These are phyloP conservation scores for Cephalopterus ornatus DNA, from an alignment of 2,113 vertebrate species.

Conservation along the genomic window DNA sequence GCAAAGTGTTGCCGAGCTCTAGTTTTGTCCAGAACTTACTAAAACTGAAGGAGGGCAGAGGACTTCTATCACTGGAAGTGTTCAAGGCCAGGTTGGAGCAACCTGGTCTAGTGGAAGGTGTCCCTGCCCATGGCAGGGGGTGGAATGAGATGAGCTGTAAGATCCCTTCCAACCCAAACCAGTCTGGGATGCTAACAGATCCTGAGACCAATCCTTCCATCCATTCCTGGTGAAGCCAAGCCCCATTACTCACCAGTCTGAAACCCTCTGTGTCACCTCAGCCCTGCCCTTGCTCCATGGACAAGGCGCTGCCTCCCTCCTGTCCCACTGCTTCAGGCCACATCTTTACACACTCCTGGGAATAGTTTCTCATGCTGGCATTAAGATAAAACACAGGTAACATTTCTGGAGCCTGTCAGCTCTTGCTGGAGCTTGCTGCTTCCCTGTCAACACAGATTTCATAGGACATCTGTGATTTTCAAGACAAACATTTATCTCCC, in stretches of 20 bases:
- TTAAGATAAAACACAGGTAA: not conserved
- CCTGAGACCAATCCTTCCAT: not conserved
- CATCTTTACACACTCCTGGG: not conserved
- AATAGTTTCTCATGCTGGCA: not conserved
- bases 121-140: not conserved
- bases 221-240: not conserved
- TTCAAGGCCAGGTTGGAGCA: not conserved
- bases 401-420: not conserved
- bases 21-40: not conserved
- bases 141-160: not conserved
- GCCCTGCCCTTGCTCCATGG: not conserved
- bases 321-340: not conserved
- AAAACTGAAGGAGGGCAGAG: not conserved
- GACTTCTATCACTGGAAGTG: not conserved
- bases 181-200: not conserved
- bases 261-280: not conserved
- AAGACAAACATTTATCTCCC: not conserved
- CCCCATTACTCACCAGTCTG: not conserved
- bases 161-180: not conserved
- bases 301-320: not conserved
- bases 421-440: not conserved
- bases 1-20: not conserved
- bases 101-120: not conserved
- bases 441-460: not conserved
- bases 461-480: not conserved